phyloP scores from a whole-genome alignment of 2,888 invertebrate species.

The Mesochorus sp. region DNA sequence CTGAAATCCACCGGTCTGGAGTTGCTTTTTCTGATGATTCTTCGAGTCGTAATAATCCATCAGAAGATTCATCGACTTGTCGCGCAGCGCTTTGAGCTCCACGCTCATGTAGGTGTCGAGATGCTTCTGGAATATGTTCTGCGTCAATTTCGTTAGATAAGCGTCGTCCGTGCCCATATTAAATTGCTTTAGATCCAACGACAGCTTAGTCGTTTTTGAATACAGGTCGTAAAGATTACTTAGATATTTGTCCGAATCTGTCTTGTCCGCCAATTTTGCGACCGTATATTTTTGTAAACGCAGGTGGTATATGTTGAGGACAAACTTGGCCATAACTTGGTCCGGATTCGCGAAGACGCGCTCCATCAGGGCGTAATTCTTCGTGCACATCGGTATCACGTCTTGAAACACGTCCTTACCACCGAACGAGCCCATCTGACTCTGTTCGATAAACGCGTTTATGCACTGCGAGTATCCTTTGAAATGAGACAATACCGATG shows the following conservation, averaged over 20 bases:
- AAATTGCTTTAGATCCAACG: conserved; percentile 88
- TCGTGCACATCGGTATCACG: conserved; percentile 93
- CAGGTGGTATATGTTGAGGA: conserved; percentile 96
- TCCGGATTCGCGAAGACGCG: conserved; percentile 97
- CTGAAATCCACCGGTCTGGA: conserved; percentile 95
- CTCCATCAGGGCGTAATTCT: conserved; percentile 91
- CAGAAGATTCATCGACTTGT: conserved; percentile 89
- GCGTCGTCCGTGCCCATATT: conserved; percentile 91
- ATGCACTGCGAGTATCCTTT: conserved; percentile 98
- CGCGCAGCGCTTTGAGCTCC: conserved; percentile 91
- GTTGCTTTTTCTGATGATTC: conserved; percentile 96
- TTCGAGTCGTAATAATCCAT: conserved; percentile 95
- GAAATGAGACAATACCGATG: conserved; percentile 95
- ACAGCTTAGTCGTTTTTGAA: conserved; percentile 91
- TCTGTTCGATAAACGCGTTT: conserved; percentile 98
- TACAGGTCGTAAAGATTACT: conserved; percentile 94
- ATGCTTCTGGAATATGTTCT: conserved; percentile 91
- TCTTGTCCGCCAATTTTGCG: conserved; percentile 90
- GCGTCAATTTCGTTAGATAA: conserved; percentile 89
- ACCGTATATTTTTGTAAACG: conserved; percentile 94
- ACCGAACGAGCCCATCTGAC: conserved; percentile 94
- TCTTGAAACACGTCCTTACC: conserved; percentile 96
- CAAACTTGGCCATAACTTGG: conserved; percentile 98
- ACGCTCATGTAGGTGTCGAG: conserved; percentile 90
- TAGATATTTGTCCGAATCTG: conserved; percentile 94